Evolutionary conservation across 2,113 vertebrate genomes (phyloP).

Genomic region (Mastomys coucha): DNA sequence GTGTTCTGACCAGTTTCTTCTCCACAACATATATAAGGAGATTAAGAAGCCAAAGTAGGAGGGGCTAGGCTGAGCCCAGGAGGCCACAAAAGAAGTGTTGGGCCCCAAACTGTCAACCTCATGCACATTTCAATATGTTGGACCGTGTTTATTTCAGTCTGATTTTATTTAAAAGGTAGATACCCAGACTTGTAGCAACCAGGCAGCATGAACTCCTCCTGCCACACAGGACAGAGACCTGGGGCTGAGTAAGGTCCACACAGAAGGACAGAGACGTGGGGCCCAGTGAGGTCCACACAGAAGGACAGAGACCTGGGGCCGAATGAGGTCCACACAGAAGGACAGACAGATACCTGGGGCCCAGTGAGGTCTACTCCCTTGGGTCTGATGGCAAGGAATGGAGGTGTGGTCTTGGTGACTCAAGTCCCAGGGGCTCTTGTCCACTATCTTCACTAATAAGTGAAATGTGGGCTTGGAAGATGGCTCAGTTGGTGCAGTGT

Average conservation of each 20-base stretch:
- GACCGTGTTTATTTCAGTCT: not conserved
- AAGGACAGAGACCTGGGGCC: not conserved
- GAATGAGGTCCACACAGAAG: no score
- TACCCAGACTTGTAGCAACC: not conserved
- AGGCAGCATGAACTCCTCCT: not conserved
- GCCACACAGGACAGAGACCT: not conserved
- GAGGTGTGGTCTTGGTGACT: accelerated
- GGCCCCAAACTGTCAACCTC: not conserved
- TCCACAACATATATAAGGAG: not conserved
- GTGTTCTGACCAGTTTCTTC: not conserved
- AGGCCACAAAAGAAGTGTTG: not conserved
- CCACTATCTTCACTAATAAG: not conserved
- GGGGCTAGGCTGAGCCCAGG: accelerated
- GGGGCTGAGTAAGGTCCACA: not conserved
- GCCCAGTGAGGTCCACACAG: not conserved
- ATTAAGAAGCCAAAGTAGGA: not conserved
- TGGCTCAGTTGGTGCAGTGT: not conserved
- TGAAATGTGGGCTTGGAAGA: not conserved
- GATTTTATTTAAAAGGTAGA: not conserved
- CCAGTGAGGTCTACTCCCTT: not conserved
- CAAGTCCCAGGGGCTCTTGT: accelerated
- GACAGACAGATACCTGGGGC: no score
- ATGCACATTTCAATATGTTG: not conserved
- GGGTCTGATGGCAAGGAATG: not conserved
- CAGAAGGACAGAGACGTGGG: no score